A percentile compares a stretch with the other conserved stretches of the same genome.
Evolutionary conservation across 2,888 invertebrate genomes (phyloP).

Genomic region (Caenorhabditis zanzibari): DNA sequence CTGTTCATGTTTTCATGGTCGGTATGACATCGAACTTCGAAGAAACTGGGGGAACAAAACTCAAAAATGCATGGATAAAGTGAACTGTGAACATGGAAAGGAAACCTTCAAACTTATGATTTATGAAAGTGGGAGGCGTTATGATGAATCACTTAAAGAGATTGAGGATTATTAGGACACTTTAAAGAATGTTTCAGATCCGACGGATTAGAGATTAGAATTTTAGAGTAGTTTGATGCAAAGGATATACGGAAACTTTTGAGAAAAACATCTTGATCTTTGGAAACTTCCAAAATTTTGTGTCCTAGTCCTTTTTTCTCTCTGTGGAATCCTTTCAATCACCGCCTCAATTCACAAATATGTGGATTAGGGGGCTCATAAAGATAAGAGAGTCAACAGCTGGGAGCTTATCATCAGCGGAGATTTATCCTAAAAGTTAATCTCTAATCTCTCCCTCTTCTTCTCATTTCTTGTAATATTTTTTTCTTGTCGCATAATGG

Average conservation of each 20-base stretch:
- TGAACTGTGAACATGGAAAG: not conserved
- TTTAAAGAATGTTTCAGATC: slow-evolving; percentile 4
- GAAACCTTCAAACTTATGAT: slow-evolving; percentile 8
- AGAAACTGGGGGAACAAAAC: slow-evolving; percentile 7
- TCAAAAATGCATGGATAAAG: slow-evolving; percentile 16
- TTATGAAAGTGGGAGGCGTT: not conserved
- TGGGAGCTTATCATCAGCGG: slow-evolving; percentile 20
- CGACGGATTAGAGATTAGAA: not conserved
- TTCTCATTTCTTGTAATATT: slow-evolving; percentile 14
- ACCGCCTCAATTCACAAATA: slow-evolving; percentile 40
- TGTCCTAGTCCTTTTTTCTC: slow-evolving; percentile 2
- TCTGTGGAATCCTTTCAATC: slow-evolving; percentile 52
- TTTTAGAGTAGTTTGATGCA: not conserved
- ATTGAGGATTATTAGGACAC: not conserved
- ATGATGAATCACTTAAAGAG: slow-evolving; percentile 2
- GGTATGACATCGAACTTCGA: not conserved
- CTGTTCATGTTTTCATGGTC: not conserved
- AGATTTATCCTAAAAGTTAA: slow-evolving; percentile 36
- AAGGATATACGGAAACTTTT: too few species aligned
- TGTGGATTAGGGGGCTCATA: slow-evolving; percentile 21
- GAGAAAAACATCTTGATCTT: too few species aligned
- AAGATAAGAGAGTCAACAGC: slow-evolving; percentile 15
- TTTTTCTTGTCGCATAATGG: slow-evolving; percentile 16
- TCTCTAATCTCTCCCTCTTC: slow-evolving; percentile 30
- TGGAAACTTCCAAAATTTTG: not conserved